A percentile compares a stretch with the other conserved stretches of the same genome.
These are phyloP conservation scores for Meleagris gallopavo DNA, from an alignment of 2,113 vertebrate genomes.

Conservation along the genomic window DNA sequence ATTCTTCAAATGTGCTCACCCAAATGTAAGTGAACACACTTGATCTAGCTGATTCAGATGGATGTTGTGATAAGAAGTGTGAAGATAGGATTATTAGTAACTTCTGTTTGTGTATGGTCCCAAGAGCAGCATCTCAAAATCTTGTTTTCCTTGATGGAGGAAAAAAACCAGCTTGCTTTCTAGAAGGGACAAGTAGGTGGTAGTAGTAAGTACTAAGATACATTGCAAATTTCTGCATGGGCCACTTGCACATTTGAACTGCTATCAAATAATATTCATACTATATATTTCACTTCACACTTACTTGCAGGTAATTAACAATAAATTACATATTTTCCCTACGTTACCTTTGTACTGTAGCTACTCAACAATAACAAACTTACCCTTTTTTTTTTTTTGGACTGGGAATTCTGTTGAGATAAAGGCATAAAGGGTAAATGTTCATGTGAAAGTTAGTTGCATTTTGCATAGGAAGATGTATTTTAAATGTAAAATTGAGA, in stretches of 20 bases:
- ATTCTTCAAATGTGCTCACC: no score
- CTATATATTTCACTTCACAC: neutral
- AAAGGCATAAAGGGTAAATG: neutral
- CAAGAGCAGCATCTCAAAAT: neutral
- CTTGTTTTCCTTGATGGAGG: neutral
- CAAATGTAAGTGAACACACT: neutral
- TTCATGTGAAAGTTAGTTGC: neutral
- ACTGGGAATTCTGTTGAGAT: neutral
- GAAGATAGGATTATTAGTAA: neutral
- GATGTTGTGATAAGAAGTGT: neutral
- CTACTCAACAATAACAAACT: neutral
- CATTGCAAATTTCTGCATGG: neutral
- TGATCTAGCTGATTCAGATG: neutral
- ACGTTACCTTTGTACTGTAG: neutral
- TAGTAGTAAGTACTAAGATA: neutral
- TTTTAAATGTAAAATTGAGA: neutral
- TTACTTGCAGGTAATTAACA: neutral
- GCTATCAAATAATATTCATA: neutral
- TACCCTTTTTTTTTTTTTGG: neutral
- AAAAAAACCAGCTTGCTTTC: neutral
- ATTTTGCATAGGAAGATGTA: neutral
- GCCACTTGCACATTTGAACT: neutral
- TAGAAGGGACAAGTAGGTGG: neutral
- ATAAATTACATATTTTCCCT: neutral
- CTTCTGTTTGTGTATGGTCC: neutral